These are phyloP conservation scores for Drosophila pruinosa DNA, from an alignment of 1,140 invertebrate species.

Conservation along the genomic window DNA sequence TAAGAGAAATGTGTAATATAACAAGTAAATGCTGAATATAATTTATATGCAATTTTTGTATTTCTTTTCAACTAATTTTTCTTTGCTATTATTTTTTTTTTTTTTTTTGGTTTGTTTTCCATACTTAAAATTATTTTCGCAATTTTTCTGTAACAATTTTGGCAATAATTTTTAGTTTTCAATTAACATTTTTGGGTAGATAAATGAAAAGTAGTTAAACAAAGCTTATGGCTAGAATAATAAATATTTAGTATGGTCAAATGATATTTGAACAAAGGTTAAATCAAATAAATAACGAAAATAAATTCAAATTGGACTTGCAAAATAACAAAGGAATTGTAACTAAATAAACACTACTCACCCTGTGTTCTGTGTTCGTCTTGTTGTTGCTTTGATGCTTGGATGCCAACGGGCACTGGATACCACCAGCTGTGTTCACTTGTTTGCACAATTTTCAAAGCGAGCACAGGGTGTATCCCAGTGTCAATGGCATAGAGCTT, in stretches of 20 bases:
- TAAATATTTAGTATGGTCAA: slow-evolving; percentile 65
- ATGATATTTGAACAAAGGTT: slow-evolving; percentile 40
- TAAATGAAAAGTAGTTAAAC: slow-evolving; percentile 57
- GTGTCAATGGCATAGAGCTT: slow-evolving; percentile 83
- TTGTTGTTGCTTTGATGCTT: slow-evolving; percentile 17
- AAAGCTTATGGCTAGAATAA: slow-evolving; percentile 71
- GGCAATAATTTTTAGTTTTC: slow-evolving; percentile 1
- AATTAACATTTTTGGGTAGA: slow-evolving; percentile 9
- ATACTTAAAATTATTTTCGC: slow-evolving; percentile 58
- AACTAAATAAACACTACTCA: slow-evolving; percentile 43
- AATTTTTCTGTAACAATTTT: slow-evolving; percentile 24
- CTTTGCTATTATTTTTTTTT: slow-evolving; percentile 36
- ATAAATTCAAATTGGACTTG: slow-evolving; percentile 44
- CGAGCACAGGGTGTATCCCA: slow-evolving; percentile 97
- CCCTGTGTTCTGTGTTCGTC: slow-evolving; percentile 10
- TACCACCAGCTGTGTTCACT: slow-evolving; percentile 99
- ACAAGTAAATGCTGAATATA: slow-evolving; percentile 75
- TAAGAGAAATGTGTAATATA: slow-evolving; percentile 39
- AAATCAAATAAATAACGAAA: slow-evolving; percentile 29
- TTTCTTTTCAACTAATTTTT: slow-evolving; percentile 49
- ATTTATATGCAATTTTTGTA: slow-evolving; percentile 75
- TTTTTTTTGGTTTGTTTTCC: slow-evolving; percentile 41
- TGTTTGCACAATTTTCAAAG: slow-evolving; percentile 88
- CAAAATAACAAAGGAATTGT: slow-evolving; percentile 40
- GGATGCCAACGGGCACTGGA: slow-evolving; percentile 88